A percentile compares a stretch with the other conserved stretches of the same genome.
phyloP scores from a whole-genome alignment of 2,888 invertebrate genomes.

The Tetranychus piercei region DNA sequence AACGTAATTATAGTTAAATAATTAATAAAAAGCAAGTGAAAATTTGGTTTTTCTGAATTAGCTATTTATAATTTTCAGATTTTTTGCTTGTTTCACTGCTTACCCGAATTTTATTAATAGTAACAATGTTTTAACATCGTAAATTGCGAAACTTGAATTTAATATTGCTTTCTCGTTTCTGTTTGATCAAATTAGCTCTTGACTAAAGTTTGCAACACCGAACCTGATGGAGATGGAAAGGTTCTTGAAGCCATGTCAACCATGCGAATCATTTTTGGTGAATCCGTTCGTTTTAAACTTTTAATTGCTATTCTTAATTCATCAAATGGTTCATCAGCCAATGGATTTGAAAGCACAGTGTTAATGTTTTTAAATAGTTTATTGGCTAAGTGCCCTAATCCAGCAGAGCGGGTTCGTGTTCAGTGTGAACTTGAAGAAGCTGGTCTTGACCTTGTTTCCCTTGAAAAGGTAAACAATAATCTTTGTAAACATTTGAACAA shows the following conservation, averaged over 20 bases:
- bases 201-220: constrained; percentile 51
- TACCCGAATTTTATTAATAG: too few relatives aligned
- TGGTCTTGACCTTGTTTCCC: constrained; percentile 30
- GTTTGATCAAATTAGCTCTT: constrained; percentile 44
- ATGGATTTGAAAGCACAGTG: constrained; percentile 44
- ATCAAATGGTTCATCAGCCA: constrained; percentile 3
- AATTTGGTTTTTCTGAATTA: not conserved
- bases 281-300: constrained; percentile 80
- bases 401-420: constrained; percentile 30
- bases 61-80: not conserved
- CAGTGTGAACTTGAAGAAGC: constrained; percentile 33
- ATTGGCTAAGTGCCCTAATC: constrained; percentile 45
- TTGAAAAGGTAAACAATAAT: constrained; percentile 29
- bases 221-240: constrained; percentile 49
- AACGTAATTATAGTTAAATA: not conserved
- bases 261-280: constrained; percentile 41
- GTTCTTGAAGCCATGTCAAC: constrained; percentile 80
- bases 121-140: not conserved
- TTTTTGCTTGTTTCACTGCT: not conserved
- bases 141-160: not conserved
- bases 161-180: not conserved
- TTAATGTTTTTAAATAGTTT: constrained; percentile 66
- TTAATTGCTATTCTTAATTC: constrained; percentile 27
- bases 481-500: not conserved
- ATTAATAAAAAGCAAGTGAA: not conserved